These are phyloP conservation scores for Chalcosyrphus nemorum DNA, from an alignment of 2,888 invertebrate genomes.

Conservation along the genomic window DNA sequence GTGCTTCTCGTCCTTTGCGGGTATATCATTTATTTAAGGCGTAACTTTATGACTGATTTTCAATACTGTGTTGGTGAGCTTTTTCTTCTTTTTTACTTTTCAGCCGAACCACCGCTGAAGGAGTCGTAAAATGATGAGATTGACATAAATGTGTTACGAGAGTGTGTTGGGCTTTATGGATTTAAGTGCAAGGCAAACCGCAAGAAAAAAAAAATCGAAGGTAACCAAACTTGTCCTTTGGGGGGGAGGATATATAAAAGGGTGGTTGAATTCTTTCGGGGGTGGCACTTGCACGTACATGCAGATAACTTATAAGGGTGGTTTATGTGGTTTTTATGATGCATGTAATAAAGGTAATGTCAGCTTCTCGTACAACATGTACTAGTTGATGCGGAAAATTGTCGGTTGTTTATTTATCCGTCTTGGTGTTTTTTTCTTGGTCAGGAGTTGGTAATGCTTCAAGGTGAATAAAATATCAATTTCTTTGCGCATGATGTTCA, in stretches of 20 bases:
- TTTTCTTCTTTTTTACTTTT: constrained; percentile 5
- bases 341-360: constrained; percentile 49
- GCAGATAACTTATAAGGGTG: constrained; percentile 36
- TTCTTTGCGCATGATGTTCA: constrained; percentile 19
- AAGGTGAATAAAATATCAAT: constrained; percentile 62
- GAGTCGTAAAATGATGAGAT: constrained; percentile 70
- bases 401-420: background rate
- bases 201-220: background rate
- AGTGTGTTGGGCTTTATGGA: constrained; percentile 20
- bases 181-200: constrained; percentile 51
- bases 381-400: constrained; percentile 30
- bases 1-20: constrained; percentile 43
- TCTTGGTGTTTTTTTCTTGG: constrained; percentile 5
- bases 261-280: background rate
- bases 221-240: background rate
- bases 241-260: constrained; percentile 31
- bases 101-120: background rate
- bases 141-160: constrained; percentile 59
- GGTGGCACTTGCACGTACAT: constrained; percentile 32
- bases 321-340: constrained; percentile 64
- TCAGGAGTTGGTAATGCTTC: background rate
- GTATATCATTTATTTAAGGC: constrained; percentile 54
- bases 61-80: constrained; percentile 41
- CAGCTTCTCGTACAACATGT: constrained; percentile 18
- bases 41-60: constrained; percentile 67